These are phyloP conservation scores for Tympanoctomys barrerae DNA, from an alignment of 2,797 vertebrate species.

Conservation along the genomic window DNA sequence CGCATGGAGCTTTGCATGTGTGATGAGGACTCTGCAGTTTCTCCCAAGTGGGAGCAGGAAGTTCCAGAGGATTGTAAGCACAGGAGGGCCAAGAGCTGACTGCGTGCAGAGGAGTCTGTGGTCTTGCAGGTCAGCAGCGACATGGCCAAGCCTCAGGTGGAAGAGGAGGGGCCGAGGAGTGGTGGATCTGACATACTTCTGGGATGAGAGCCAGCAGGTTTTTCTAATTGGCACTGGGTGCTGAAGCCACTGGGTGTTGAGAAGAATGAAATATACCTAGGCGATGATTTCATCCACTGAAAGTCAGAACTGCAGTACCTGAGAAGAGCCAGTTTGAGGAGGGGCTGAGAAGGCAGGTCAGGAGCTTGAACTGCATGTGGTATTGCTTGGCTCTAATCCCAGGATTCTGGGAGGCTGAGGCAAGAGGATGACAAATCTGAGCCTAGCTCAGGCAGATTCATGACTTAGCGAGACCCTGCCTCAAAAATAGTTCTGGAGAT, in stretches of 20 bases:
- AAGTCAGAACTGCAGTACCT: background rate
- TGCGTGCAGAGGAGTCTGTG: background rate
- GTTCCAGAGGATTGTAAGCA: background rate
- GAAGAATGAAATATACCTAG: background rate
- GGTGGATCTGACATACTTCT: background rate
- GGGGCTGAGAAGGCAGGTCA: background rate
- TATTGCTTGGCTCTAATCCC: background rate
- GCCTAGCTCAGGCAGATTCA: background rate
- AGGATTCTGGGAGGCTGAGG: background rate
- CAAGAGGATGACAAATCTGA: background rate
- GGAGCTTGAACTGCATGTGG: background rate
- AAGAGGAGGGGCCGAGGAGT: background rate
- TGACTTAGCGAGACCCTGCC: background rate
- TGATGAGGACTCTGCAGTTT: fast-evolving
- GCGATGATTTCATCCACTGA: background rate
- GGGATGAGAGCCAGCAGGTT: background rate
- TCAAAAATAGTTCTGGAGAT: background rate
- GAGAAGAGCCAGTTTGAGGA: background rate
- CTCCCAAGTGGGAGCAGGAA: background rate
- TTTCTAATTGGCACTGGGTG: background rate
- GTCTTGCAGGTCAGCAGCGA: background rate
- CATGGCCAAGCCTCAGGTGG: background rate
- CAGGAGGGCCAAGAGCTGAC: background rate
- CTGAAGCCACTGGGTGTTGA: background rate
- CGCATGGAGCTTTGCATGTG: background rate